A percentile compares a stretch with the other conserved stretches of the same genome.
Evolutionary conservation across 2,888 invertebrate genomes (phyloP).

Genomic region (Heliconius aoede): DNA sequence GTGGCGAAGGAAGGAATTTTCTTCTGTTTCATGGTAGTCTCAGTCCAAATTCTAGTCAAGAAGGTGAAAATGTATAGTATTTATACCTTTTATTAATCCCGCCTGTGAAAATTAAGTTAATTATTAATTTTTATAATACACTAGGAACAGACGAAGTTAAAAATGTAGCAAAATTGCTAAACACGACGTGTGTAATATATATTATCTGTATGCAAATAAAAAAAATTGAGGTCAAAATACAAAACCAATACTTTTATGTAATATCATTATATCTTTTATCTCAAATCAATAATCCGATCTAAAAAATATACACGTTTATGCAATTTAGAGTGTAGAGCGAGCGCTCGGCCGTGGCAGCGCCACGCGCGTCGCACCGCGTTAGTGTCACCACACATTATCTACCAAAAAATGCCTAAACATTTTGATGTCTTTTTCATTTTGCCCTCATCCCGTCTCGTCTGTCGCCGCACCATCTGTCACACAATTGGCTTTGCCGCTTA

Average conservation of each 20-base stretch:
- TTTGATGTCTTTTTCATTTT: slow-evolving; percentile 60
- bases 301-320: slow-evolving; percentile 40
- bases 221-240: background rate
- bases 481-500: slow-evolving; percentile 73
- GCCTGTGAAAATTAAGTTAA: background rate
- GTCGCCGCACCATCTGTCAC: slow-evolving; percentile 62
- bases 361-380: slow-evolving; percentile 39
- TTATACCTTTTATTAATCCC: background rate
- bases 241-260: background rate
- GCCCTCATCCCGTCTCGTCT: slow-evolving; percentile 52
- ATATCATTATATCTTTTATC: slow-evolving; percentile 12
- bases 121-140: background rate
- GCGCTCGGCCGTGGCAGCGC: slow-evolving; percentile 28
- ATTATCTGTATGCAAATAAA: background rate
- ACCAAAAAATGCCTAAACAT: slow-evolving; percentile 62
- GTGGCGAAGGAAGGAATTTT: background rate
- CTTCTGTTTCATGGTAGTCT: background rate
- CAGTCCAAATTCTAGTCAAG: background rate
- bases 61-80: background rate
- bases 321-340: slow-evolving; percentile 36
- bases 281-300: slow-evolving; percentile 7
- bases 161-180: background rate
- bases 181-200: too few relatives aligned
- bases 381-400: slow-evolving; percentile 50
- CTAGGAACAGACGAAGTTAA: too few relatives aligned